A percentile compares a stretch with the other conserved stretches of the same genome.
These are phyloP conservation scores for Mellivora capensis DNA, from an alignment of 2,113 vertebrate genomes.

Conservation along the genomic window DNA sequence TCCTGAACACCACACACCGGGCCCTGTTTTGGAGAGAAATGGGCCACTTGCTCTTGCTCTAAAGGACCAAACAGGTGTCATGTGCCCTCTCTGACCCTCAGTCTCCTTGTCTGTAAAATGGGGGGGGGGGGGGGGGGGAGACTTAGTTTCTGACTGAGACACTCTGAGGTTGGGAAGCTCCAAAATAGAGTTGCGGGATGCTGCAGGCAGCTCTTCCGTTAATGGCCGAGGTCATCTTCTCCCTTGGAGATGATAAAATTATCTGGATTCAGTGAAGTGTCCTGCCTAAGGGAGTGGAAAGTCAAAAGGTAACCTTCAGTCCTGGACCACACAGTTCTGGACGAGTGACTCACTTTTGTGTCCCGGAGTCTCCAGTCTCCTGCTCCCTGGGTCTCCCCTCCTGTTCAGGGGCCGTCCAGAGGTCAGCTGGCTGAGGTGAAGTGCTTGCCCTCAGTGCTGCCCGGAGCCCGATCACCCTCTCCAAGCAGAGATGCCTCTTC, in stretches of 20 bases:
- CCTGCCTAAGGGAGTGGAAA: not conserved
- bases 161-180: not conserved
- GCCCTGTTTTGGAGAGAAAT: not conserved
- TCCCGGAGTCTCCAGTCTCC: not conserved
- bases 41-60: not conserved
- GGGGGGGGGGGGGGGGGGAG: not conserved
- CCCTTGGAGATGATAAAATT: not conserved
- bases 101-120: not conserved
- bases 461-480: not conserved
- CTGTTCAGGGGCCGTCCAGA: not conserved
- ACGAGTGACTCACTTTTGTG: not conserved
- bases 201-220: not conserved
- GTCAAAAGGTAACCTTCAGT: not conserved
- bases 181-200: too few relatives aligned
- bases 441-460: not conserved
- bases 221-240: not conserved
- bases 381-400: not conserved
- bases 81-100: not conserved
- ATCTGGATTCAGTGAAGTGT: not conserved
- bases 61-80: not conserved
- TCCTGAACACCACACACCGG: not conserved
- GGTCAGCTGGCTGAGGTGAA: not conserved
- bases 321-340: not conserved
- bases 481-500: not conserved
- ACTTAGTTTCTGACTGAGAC: not conserved